These are phyloP conservation scores for Agrotis ipsilon DNA, from an alignment of 2,888 invertebrate genomes.

Conservation along the genomic window DNA sequence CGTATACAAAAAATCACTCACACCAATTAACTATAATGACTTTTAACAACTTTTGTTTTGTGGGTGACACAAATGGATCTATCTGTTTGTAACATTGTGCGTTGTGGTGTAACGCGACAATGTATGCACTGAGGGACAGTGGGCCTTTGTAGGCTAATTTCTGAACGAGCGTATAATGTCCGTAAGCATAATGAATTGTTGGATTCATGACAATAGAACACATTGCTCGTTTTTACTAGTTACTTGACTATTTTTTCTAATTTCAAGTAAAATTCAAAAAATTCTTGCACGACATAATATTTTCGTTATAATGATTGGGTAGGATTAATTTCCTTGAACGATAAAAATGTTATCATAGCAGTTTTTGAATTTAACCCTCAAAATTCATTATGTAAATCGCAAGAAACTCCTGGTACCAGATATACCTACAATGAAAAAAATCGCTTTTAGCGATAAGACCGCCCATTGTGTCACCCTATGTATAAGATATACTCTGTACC, in stretches of 20 bases:
- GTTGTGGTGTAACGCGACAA: constrained; percentile 11
- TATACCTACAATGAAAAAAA: no score
- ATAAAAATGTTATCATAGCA: constrained; percentile 4
- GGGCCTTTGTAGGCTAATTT: constrained; percentile 3
- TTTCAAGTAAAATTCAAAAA: not conserved
- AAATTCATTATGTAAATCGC: no score
- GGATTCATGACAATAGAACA: constrained; percentile 8
- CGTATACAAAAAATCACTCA: constrained; percentile 21
- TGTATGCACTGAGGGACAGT: constrained; percentile 1
- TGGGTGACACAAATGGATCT: constrained; percentile 18
- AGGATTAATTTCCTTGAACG: not conserved
- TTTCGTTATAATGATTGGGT: not conserved
- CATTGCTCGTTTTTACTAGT: not conserved
- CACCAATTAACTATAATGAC: constrained; percentile 13
- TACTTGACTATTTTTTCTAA: no score
- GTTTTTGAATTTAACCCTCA: not conserved
- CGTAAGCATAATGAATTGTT: constrained; percentile 7
- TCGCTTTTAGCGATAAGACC: no score
- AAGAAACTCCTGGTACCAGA: no score
- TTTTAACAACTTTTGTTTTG: constrained; percentile 30
- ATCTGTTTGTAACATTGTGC: constrained; percentile 12
- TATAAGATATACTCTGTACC: no score
- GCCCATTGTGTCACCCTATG: no score
- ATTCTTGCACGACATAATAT: not conserved
- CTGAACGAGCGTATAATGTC: constrained; percentile 27